phyloP scores from a whole-genome alignment of 2,888 invertebrate genomes.

The Spatulosminthurus flaviceps region DNA sequence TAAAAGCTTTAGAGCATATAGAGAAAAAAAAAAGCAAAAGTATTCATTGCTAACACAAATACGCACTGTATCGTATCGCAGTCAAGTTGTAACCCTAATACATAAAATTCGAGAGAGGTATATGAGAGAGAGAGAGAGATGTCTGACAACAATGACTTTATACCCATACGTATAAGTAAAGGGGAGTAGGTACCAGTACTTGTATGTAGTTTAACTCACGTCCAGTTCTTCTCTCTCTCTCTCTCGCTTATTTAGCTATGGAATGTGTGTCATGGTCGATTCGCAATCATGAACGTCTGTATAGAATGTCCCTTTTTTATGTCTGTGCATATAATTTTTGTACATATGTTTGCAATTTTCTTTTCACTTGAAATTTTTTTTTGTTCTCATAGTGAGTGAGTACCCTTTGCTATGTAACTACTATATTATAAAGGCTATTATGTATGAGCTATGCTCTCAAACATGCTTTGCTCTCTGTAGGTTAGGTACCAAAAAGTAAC shows the following conservation, averaged over 20 bases:
- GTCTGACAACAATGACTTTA: conserved; percentile 46
- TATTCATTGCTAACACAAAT: conserved; percentile 14
- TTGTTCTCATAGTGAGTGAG: conserved; percentile 16
- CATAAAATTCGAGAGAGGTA: background rate
- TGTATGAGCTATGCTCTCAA: background rate
- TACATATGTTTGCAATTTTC: conserved; percentile 13
- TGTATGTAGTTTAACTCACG: conserved; percentile 26
- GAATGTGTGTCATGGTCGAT: conserved; percentile 64
- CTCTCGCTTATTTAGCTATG: conserved; percentile 44
- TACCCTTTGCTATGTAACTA: background rate
- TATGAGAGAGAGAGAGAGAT: conserved; percentile 3
- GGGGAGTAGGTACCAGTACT: background rate
- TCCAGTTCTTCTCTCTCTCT: conserved; percentile 33
- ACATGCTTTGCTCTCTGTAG: background rate
- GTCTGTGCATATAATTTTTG: conserved; percentile 36
- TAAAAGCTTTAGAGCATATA: background rate
- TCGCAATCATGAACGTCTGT: conserved; percentile 56
- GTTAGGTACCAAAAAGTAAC: background rate
- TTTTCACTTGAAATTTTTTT: conserved; percentile 9
- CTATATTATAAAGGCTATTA: background rate
- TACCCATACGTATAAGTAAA: background rate
- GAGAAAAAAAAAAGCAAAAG: conserved; percentile 9
- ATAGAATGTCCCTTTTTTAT: conserved; percentile 36
- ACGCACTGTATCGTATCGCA: conserved; percentile 14
- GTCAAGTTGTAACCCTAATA: conserved; percentile 18